Base-by-base conservation (phyloP, 2,888 invertebrate species). In the Gibbula magus region DNA sequence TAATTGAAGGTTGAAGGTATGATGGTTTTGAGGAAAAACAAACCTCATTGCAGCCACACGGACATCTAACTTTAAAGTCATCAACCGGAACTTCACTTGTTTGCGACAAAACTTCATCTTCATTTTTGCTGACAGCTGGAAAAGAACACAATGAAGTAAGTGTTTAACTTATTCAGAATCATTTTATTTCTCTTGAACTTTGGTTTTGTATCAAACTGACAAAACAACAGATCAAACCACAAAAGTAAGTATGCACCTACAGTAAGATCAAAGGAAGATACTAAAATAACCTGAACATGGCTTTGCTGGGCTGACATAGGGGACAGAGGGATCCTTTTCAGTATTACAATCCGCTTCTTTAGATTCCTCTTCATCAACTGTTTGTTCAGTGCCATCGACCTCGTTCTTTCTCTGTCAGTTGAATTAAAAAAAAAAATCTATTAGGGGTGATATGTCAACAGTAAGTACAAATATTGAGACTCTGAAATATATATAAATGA, bases 41-140 rank as follows among this genome's bases (percentile, higher is more conserved):
- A 82, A 91, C 92, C 89, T 91, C 91, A 87, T 92, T 91, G 78
- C 88, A 89, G 10, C 91, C 92, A 90, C 91, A 91, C 13, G 91
- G 91, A 84, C 91, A 92, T 77, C 89, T 81, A 20, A 91, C 92
- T 75, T 84, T 85, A 66, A 86, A 86, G 35, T 90, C 89, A 51
- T 89, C 87, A 35, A 81, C 61, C 1, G 61, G 29, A 16, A 25
- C 61, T n/a, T 61, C 61, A 61, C 61, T 61, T n/a, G 61, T 25
- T 25, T 29, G 61, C 16, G 61, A 25, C 29, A 61, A 3, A 0
- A 61, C 61, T 18, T 61, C 61, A 16, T 25, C 61, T 25, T 81
- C 22, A 77, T 81, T 35, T 79, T 83, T 70, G 85, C 79, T 10
- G 74, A 82, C 54, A 86, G 86, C 76, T 56, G 29, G 18, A 20